These are phyloP conservation scores for Anguilla anguilla DNA, from an alignment of 2,797 vertebrate genomes.

Conservation along the genomic window DNA sequence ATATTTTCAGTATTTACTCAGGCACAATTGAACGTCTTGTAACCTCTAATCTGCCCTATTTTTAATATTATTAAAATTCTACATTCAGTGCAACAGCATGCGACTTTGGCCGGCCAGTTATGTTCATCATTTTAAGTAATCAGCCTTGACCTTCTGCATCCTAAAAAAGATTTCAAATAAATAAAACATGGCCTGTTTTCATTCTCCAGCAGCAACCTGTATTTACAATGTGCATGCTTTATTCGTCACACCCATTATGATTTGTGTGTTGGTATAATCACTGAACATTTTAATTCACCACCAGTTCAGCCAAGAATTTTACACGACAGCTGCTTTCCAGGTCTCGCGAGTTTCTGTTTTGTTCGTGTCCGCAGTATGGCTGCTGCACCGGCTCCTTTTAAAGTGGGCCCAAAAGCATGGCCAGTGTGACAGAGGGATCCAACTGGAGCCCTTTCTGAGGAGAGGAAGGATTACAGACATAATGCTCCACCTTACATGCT, in stretches of 20 bases:
- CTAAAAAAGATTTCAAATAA: background rate
- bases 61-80: background rate
- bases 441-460: constrained; percentile 38
- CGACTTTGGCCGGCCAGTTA: background rate
- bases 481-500: constrained; percentile 40
- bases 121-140: background rate
- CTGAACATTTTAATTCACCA: background rate
- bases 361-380: constrained; percentile 43
- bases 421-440: constrained; percentile 36
- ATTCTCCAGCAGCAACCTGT: background rate
- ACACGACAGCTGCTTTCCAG: constrained; percentile 41
- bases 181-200: background rate
- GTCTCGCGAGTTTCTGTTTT: constrained; percentile 46
- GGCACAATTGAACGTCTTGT: background rate
- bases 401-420: constrained; percentile 48
- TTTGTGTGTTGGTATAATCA: background rate
- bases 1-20: background rate
- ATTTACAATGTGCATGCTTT: background rate
- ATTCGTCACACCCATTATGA: background rate
- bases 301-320: constrained; percentile 27
- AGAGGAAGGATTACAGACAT: constrained; percentile 43
- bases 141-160: constrained; percentile 18
- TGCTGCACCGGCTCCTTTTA: constrained; percentile 44
- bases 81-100: background rate
- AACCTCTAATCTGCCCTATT: background rate